These are phyloP conservation scores for Blera fallax DNA, from an alignment of 2,888 invertebrate species.

Conservation along the genomic window DNA sequence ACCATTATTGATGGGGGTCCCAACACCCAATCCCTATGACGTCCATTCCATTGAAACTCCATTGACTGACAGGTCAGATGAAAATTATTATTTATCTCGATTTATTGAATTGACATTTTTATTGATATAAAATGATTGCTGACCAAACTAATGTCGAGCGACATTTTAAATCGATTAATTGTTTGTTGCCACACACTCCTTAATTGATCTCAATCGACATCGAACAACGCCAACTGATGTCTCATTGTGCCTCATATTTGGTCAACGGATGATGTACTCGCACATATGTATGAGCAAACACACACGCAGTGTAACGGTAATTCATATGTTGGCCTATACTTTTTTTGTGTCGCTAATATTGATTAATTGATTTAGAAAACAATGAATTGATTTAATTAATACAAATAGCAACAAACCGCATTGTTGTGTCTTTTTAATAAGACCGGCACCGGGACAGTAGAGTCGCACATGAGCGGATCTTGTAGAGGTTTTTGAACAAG, in stretches of 20 bases:
- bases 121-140: constrained; percentile 49
- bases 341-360: constrained; percentile 9
- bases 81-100: constrained; percentile 30
- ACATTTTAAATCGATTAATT: constrained; percentile 64
- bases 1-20: neutral
- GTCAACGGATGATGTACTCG: neutral
- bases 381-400: constrained; percentile 49
- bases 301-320: neutral
- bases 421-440: constrained; percentile 8
- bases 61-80: constrained; percentile 11
- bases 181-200: constrained; percentile 46
- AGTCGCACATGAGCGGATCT: neutral
- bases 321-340: neutral
- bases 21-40: neutral
- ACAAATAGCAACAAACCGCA: neutral
- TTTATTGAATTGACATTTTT: constrained; percentile 38
- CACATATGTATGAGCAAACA: too few species aligned
- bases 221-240: constrained; percentile 12
- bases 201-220: constrained; percentile 62
- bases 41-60: neutral
- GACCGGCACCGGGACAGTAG: too few species aligned
- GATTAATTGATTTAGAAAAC: constrained; percentile 47
- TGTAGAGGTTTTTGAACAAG: neutral
- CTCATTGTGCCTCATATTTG: neutral
- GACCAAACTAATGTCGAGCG: constrained; percentile 26